phyloP scores from a whole-genome alignment of 2,797 vertebrate genomes.

The Falco novaeseelandiae region DNA sequence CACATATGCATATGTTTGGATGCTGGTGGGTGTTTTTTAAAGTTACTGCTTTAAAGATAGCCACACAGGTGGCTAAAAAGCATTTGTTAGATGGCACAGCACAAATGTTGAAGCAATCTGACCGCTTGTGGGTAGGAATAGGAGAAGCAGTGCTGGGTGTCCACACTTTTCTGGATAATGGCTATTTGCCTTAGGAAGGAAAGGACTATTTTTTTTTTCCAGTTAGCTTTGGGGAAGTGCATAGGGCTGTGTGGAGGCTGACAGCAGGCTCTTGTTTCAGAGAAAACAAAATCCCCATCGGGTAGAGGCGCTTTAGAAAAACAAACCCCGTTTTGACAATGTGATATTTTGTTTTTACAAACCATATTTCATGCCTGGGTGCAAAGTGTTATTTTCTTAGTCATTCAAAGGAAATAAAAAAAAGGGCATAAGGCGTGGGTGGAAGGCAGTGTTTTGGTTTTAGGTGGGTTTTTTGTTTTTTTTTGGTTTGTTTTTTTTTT shows the following conservation, averaged over 20 bases:
- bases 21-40: constrained; percentile 62
- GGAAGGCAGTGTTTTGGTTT: not conserved
- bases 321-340: not conserved
- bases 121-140: not conserved
- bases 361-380: not conserved
- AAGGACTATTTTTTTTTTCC: not conserved
- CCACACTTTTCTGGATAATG: not conserved
- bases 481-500: not conserved
- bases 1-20: constrained; percentile 56
- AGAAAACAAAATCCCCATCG: not conserved
- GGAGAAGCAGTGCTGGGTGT: not conserved
- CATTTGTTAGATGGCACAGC: constrained; percentile 42
- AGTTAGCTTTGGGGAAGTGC: not conserved
- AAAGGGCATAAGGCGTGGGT: not conserved
- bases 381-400: not conserved
- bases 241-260: not conserved
- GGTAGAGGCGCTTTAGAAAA: not conserved
- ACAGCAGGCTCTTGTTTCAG: not conserved
- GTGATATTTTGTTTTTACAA: not conserved
- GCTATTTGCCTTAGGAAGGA: not conserved
- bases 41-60: constrained; percentile 59
- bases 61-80: constrained; percentile 53
- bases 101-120: constrained; percentile 11
- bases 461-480: no score
- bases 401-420: not conserved